These are phyloP conservation scores for Climacteris rufus DNA, from an alignment of 2,113 vertebrate genomes.

Conservation along the genomic window DNA sequence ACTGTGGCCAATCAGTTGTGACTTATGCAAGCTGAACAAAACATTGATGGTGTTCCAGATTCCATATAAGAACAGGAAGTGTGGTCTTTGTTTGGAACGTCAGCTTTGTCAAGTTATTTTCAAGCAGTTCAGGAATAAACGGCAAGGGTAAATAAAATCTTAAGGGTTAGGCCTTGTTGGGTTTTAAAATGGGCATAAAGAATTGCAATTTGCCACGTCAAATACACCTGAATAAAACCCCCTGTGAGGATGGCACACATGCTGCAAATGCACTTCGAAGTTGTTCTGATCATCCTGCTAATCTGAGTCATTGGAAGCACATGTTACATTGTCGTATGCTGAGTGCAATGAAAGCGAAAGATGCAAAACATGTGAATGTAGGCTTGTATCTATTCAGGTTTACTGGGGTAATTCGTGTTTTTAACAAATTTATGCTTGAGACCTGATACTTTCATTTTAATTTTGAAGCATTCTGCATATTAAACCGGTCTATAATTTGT, in stretches of 20 bases:
- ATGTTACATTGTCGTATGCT: not conserved
- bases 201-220: not conserved
- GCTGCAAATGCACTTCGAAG: not conserved
- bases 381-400: not conserved
- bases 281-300: not conserved
- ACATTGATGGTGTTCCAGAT: slow-evolving; percentile 72
- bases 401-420: not conserved
- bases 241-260: not conserved
- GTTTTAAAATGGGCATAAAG: not conserved
- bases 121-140: not conserved
- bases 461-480: not conserved
- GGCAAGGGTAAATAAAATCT: not conserved
- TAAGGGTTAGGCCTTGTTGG: not conserved
- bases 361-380: not conserved
- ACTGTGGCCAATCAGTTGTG: slow-evolving; percentile 83
- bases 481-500: not conserved
- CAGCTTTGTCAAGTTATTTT: slow-evolving; percentile 30
- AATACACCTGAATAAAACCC: not conserved
- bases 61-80: slow-evolving; percentile 40
- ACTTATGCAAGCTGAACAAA: slow-evolving; percentile 80
- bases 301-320: not conserved
- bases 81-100: slow-evolving; percentile 52
- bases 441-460: not conserved
- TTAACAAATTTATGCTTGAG: not conserved
- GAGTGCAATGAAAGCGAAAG: not conserved